Evolutionary conservation across 2,113 vertebrate species (phyloP), one percentile per base, ranked within the genome.

Genomic region (Syrmaticus mikado): DNA sequence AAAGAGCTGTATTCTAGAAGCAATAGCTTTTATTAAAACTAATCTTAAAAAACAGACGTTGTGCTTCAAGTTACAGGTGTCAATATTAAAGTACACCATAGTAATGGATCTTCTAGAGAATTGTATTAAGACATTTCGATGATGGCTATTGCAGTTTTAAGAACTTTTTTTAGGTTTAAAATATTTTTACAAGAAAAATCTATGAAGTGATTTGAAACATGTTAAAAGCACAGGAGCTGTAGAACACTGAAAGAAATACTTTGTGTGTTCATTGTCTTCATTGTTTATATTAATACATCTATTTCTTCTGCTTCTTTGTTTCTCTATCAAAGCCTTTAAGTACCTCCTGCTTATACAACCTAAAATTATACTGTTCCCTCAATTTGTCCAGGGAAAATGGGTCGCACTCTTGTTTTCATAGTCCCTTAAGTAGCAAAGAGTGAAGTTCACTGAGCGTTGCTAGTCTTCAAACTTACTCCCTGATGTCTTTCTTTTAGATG

Each of bases 21-120:
- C 87, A 94, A 57, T 52, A 75, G 87, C 57, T 94, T 77, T 78
- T 90, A 20, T 92, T 81, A 79, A 90, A 86, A 95, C 89, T 94
- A 91, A 94, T 94, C 46, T 78, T 88, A 72, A 75, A 87, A 91
- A 87, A 67, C 7, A 68, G 64, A 52, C 20, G 25, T 62, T 82
- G 43, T 87, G 55, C 89, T 91, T 79, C 27, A 72, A 75, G 53
- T 75, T 65, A 30, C 6, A 93, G 82, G 38, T 66, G n/a, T 78
- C 30, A 67, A 43, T 89, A 88, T 77, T 87, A 64, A 50, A 52
- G 19, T 41, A 48, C 53, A 43, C 27, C 32, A 15, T 45, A 43
- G 43, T 53, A 50, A 36, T 7, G 13, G 60, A 52, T 48, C 38
- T 36, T 50, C 27, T 16, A 34, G 80, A 89, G 12, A 92, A 53